phyloP scores from a whole-genome alignment of 1,140 invertebrate genomes.

The Pemphigus obesinymphae region DNA sequence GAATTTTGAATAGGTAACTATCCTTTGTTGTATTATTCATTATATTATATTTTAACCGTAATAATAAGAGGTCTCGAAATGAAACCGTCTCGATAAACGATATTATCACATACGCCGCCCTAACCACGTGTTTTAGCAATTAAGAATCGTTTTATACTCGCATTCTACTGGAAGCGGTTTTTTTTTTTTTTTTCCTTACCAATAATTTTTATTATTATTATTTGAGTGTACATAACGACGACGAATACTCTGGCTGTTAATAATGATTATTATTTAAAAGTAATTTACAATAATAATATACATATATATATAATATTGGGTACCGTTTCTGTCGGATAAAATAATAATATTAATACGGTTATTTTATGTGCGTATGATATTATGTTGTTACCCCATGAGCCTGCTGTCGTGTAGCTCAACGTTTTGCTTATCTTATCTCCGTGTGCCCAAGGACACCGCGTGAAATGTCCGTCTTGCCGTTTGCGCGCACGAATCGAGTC shows the following conservation, averaged over 20 bases:
- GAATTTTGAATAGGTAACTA: background rate
- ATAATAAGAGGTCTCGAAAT: background rate
- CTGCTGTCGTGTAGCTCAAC: background rate
- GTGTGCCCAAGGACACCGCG: background rate
- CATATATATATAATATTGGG: background rate
- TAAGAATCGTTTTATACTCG: background rate
- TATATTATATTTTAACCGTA: background rate
- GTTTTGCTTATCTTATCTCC: constrained; percentile 4
- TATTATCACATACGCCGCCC: background rate
- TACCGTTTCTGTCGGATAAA: background rate
- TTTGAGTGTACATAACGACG: no score
- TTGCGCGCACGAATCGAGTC: background rate
- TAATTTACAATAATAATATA: no score
- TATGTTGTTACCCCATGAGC: background rate
- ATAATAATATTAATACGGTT: no score
- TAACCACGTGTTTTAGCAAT: background rate
- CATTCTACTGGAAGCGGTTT: background rate
- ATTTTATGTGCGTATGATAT: background rate
- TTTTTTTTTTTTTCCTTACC: no score
- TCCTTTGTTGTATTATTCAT: background rate
- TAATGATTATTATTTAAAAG: no score
- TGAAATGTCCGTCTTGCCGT: background rate
- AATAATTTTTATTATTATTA: no score
- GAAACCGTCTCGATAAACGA: background rate
- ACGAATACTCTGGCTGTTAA: no score